Conservation (phyloP, 1,140 invertebrate species). For the Cherax destructor region DNA sequence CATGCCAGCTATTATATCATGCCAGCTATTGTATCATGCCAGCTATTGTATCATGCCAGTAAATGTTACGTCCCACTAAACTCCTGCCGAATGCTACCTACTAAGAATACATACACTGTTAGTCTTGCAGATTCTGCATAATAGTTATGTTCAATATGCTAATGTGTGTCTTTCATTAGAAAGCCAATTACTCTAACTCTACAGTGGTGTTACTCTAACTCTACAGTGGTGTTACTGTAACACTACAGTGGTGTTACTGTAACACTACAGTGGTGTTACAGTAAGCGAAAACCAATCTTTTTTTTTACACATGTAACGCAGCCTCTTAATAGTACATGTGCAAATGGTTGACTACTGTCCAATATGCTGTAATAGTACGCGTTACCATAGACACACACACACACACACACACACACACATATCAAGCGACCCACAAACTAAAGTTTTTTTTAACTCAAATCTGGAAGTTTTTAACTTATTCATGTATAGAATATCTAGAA, state of each 20-base stretch:
- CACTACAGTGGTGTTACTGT: too few species aligned
- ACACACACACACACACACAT: background rate
- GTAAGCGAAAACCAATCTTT: too few species aligned
- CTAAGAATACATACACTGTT: background rate
- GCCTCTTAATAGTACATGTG: background rate
- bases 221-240: too few species aligned
- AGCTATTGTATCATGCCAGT: background rate
- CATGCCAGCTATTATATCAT: background rate
- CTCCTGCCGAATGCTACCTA: background rate
- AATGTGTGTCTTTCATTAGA: background rate
- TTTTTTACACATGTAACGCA: too few species aligned
- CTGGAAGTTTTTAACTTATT: background rate
- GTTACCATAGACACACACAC: background rate
- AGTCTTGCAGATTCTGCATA: background rate
- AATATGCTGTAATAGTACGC: background rate
- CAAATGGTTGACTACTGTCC: slow-evolving; percentile 24
- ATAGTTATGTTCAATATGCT: background rate
- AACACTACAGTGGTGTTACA: too few species aligned
- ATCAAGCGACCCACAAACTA: slow-evolving; percentile 1
- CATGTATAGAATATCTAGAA: slow-evolving; percentile 14
- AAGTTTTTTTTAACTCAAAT: background rate
- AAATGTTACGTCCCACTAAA: slow-evolving; percentile 12
- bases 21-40: background rate
- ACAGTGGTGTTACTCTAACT: too few species aligned
- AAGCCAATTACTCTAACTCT: too few species aligned